Base-by-base conservation (phyloP, 1,140 invertebrate genomes). In the Thaumatotibia leucotreta region DNA sequence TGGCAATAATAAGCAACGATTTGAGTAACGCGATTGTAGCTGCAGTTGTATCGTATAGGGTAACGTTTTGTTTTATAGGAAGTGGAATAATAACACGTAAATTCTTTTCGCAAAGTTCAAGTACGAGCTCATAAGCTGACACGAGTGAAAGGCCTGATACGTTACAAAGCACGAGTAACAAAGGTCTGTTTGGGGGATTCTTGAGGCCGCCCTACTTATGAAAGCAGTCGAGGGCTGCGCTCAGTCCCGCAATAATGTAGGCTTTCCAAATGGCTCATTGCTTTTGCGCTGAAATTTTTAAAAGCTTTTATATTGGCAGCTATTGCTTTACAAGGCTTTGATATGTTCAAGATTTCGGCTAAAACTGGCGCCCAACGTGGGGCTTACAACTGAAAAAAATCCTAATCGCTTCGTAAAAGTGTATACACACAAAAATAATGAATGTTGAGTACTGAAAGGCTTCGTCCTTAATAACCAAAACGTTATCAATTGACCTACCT, bases 311-410 rank as follows among this genome's bases (percentile, higher is more conserved):
- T 14, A 27, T 27, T 58, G n/a, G 29, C 52, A 58, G 24, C 17
- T 27, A 17, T 14, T 58, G n/a, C 52, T 27, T 58, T 27, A 27
- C 49, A 52, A 11, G 8, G 22, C 11, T 58, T 58, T 29, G 52
- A 58, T 58, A 58, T 2, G 22, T 11, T 58, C 1, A 27, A 27
- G 23, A 6, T 27, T 27, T 17, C 10, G 11, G 50, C 24, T 58
- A 27, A 4, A 58, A 58, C 65, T 82, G 76, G 80, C 73, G 66
- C 77, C 80, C 80, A 76, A 73, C 71, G 52, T 70, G 74, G 67
- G n/a, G 52, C 68, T 66, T n/a, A n/a, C n/a, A n/a, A n/a, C n/a
- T n/a, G n/a, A n/a, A n/a, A n/a, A n/a, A n/a, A n/a, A n/a, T n/a
- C n/a, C n/a, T n/a, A n/a, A n/a, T n/a, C n/a, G n/a, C n/a, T n/a